Conservation (phyloP, 2,888 invertebrate genomes). For the Rotaria sp. region DNA sequence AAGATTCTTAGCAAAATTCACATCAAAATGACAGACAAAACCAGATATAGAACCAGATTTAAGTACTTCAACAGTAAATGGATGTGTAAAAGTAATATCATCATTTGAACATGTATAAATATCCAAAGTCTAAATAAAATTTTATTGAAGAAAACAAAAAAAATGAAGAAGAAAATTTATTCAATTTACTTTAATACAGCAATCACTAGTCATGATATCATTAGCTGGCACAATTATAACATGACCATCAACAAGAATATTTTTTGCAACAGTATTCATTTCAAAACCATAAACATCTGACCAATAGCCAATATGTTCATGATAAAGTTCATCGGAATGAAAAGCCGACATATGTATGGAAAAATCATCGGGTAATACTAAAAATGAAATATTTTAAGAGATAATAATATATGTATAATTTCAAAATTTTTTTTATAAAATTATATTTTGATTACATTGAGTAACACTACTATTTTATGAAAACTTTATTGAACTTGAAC, state of each 20-base stretch:
- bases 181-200: constrained; percentile 55
- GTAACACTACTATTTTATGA: no score
- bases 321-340: constrained; percentile 65
- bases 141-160: background rate
- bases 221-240: constrained; percentile 65
- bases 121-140: constrained; percentile 67
- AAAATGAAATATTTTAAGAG: background rate
- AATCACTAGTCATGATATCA: constrained; percentile 65
- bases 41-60: constrained; percentile 69
- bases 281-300: constrained; percentile 84
- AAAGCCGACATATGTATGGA: constrained; percentile 73
- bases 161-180: background rate
- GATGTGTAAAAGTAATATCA: constrained; percentile 59
- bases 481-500: no score
- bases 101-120: constrained; percentile 66
- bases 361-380: constrained; percentile 74
- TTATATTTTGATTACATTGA: no score
- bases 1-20: constrained; percentile 63
- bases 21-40: constrained; percentile 83
- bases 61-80: constrained; percentile 65
- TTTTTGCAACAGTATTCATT: constrained; percentile 80
- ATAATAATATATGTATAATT: no score
- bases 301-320: constrained; percentile 68
- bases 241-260: constrained; percentile 71
- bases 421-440: background rate